Evolutionary conservation across 2,888 invertebrate species (phyloP), one percentile per base, ranked within the genome.

Genomic region (Ectemnius cavifrons): DNA sequence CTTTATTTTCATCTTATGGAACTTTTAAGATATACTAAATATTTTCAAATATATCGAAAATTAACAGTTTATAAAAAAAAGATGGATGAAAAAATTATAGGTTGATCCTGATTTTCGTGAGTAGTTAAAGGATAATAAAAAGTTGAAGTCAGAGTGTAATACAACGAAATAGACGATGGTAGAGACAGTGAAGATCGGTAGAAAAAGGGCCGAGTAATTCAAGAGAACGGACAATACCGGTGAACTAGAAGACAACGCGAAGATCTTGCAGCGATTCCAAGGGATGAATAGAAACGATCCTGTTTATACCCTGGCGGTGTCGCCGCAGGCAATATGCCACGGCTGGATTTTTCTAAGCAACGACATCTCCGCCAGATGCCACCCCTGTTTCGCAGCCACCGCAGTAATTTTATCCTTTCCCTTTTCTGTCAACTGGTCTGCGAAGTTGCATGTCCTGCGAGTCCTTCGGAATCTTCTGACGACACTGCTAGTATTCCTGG

Each of bases 201-300:
- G 57, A 46, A 63, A 67, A 63, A 47, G 67, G 28, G 16, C 58
- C 63, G 37, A 58, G 75, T 77, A 80, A 80, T 80, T 80, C 71
- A 77, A 71, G 57, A 63, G 68, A 60, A 66, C 75, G 63, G 71
- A 73, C 77, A 69, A 67, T 63, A 67, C 69, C 69, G 59, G 68
- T 58, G 52, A 68, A 47, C 58, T 71, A 76, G 8, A 11, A 49
- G 67, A 69, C 66, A 58, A 57, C 70, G 74, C 62, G 52, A 64
- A 71, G 69, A 67, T 75, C 64, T 67, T 37, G 20, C 70, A 78
- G 74, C 71, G 80, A 80, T 81, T 80, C 70, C 80, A 27, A 61
- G 80, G 80, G 80, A 78, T 80, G 80, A 81, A 81, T 75, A 81
- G 80, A 78, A 80, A 80, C 80, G 80, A 80, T 80, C 80, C 80